Conservation (phyloP, 1,140 invertebrate species). For the Galleria mellonella region DNA sequence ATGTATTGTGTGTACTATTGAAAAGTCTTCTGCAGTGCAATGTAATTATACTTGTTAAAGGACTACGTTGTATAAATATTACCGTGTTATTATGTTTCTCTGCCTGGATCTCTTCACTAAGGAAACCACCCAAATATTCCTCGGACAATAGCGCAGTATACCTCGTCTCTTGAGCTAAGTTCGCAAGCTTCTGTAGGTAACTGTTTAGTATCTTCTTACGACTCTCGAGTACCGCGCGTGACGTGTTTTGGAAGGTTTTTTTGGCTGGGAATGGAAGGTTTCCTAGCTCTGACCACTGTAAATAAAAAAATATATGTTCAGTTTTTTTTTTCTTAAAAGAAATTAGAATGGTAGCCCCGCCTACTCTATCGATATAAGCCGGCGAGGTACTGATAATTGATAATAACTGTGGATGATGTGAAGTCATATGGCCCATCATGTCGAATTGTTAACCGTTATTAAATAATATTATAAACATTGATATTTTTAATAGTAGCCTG, state of each 20-base stretch:
- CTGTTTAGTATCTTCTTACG: constrained; percentile 89
- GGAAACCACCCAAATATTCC: constrained; percentile 84
- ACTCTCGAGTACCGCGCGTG: constrained; percentile 89
- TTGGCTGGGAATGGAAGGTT: constrained; percentile 92
- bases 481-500: too few species aligned
- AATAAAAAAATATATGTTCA: constrained; percentile 10
- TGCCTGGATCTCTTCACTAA: constrained; percentile 86
- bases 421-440: too few species aligned
- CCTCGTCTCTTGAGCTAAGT: constrained; percentile 42
- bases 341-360: background rate
- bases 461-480: too few species aligned
- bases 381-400: too few species aligned
- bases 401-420: too few species aligned
- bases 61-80: too few species aligned
- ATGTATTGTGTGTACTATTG: too few species aligned
- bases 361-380: too few species aligned
- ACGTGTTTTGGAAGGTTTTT: constrained; percentile 95
- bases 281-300: constrained; percentile 85
- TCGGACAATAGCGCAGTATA: constrained; percentile 75
- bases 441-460: too few species aligned
- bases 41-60: too few species aligned
- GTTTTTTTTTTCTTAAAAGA: too few species aligned
- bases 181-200: constrained; percentile 81
- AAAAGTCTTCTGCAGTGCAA: too few species aligned
- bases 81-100: constrained; percentile 73